Evolutionary conservation across 2,113 vertebrate species (phyloP).

Genomic region (Propithecus coquereli): DNA sequence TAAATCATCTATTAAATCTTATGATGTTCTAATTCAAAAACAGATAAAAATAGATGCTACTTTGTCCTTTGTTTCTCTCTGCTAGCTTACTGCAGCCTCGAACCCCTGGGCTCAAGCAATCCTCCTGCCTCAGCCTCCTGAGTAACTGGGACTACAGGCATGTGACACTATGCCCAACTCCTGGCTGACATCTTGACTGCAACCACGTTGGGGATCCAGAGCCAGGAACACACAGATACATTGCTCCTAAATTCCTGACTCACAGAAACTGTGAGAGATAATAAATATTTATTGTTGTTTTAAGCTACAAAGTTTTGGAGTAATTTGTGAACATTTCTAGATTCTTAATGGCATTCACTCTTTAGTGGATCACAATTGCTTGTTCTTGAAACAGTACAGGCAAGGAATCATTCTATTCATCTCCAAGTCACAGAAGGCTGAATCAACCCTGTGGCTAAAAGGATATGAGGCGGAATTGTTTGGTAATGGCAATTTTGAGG

Average conservation of each 20-base stretch:
- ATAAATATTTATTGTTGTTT: neutral
- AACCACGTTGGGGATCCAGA: neutral
- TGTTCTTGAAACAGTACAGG: neutral
- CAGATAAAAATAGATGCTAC: neutral
- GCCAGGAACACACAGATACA: neutral
- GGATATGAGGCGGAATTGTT: constrained; percentile 20
- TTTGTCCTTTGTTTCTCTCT: neutral
- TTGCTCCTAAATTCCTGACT: neutral
- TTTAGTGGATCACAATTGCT: neutral
- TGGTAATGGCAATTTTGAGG: constrained; percentile 54
- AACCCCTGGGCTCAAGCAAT: no score
- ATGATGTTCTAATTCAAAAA: neutral
- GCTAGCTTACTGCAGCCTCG: no score
- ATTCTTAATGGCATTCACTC: neutral
- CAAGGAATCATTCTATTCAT: neutral
- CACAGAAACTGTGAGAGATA: neutral
- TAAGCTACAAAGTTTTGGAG: neutral
- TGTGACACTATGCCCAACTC: no score
- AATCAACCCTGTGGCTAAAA: neutral
- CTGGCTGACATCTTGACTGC: neutral
- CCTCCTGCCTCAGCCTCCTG: no score
- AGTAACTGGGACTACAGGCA: no score
- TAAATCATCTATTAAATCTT: neutral
- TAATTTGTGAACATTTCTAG: neutral
- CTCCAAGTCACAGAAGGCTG: neutral